Evolutionary conservation across 1,140 invertebrate genomes (phyloP).

Genomic region (Drosophila triauraria): DNA sequence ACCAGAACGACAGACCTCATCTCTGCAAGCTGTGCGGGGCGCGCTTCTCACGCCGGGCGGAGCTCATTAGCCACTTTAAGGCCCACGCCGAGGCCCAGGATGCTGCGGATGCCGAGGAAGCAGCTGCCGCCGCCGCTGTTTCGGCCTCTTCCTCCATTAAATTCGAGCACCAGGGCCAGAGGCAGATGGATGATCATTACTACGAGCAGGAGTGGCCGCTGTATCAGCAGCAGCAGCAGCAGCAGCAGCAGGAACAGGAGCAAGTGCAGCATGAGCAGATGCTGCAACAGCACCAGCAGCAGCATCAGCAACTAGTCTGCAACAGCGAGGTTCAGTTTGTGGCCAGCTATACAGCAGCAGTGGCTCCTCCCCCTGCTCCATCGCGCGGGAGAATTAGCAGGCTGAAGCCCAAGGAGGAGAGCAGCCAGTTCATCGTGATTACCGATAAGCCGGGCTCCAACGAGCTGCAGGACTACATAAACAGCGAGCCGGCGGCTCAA

Average conservation of each 20-base stretch:
- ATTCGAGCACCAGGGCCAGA: constrained; percentile 58
- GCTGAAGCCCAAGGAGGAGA: constrained; percentile 76
- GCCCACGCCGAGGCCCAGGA: constrained; percentile 88
- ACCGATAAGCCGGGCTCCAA: constrained; percentile 37
- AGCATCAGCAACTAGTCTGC: constrained; percentile 35
- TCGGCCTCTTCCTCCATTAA: constrained; percentile 50
- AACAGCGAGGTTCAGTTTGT: constrained; percentile 31
- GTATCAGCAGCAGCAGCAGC: constrained; percentile 56
- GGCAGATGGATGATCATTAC: constrained; percentile 70
- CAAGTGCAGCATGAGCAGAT: constrained; percentile 5
- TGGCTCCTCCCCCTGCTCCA: constrained; percentile 31
- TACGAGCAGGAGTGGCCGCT: constrained; percentile 79
- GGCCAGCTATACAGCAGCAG: constrained; percentile 29
- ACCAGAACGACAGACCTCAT: constrained; percentile 92
- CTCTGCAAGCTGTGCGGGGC: constrained; percentile 92
- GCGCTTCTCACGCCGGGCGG: constrained; percentile 90
- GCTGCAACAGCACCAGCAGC: constrained; percentile 12
- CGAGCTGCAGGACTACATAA: constrained; percentile 41
- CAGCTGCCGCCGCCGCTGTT: constrained; percentile 58
- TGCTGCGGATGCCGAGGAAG: constrained; percentile 86
- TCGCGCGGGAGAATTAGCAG: constrained; percentile 73
- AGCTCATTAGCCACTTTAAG: constrained; percentile 93
- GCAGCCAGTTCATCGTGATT: constrained; percentile 63
- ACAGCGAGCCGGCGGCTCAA: constrained; percentile 24
- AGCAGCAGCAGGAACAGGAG: constrained; percentile 33